These are phyloP conservation scores for Apostichopus japonicus DNA, from an alignment of 35 echinoderm and acorn worm species.

Conservation along the genomic window DNA sequence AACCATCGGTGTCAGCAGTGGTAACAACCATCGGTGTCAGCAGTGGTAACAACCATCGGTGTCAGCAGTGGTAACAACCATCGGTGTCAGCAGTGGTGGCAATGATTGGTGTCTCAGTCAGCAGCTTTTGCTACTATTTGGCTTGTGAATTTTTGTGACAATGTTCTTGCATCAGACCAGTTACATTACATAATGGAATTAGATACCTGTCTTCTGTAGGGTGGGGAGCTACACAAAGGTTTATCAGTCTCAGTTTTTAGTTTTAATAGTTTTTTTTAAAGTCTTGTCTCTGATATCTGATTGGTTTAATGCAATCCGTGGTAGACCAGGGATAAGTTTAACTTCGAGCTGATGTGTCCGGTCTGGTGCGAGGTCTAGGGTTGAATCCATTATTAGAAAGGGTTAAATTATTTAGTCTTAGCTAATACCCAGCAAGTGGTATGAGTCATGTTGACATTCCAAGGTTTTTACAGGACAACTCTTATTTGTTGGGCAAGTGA, in stretches of 20 bases:
- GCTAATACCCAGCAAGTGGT: neutral
- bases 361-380: too few species aligned
- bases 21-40: neutral
- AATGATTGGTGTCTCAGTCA: neutral
- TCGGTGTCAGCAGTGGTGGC: neutral
- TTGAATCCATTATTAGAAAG: neutral
- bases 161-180: slow-evolving; percentile 1
- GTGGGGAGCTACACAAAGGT: neutral
- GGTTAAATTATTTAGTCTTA: neutral
- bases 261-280: too few species aligned
- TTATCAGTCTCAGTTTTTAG: neutral
- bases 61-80: neutral
- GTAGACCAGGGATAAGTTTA: too few species aligned
- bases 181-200: neutral
- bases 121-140: slow-evolving; percentile 1
- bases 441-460: neutral
- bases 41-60: neutral
- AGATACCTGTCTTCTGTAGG: neutral
- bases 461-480: neutral
- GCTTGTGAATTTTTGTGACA: slow-evolving; percentile 13
- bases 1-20: slow-evolving; percentile 5
- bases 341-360: too few species aligned
- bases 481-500: too few species aligned
- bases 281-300: too few species aligned
- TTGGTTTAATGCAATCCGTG: too few species aligned